Evolutionary conservation across 2,113 vertebrate species (phyloP).

Genomic region (Amazona vittata): DNA sequence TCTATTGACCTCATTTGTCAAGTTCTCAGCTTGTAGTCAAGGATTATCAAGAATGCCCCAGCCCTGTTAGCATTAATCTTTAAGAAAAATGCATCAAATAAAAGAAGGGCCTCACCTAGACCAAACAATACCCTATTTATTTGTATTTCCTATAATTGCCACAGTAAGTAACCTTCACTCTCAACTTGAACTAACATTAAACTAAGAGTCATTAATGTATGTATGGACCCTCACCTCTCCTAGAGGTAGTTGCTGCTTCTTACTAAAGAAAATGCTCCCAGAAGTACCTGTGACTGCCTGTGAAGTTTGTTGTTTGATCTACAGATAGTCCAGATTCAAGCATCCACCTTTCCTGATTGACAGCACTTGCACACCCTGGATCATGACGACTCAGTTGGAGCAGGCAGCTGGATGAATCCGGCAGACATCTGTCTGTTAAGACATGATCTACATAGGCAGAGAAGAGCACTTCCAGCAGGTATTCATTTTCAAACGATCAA

Average conservation of each 20-base stretch:
- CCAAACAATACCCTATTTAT: background rate
- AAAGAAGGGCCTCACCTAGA: background rate
- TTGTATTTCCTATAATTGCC: background rate
- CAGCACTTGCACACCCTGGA: background rate
- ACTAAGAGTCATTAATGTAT: background rate
- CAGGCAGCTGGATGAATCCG: background rate
- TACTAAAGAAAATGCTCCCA: background rate
- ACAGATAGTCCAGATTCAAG: background rate
- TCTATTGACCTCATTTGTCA: background rate
- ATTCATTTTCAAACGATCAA: background rate
- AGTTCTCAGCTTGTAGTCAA: background rate
- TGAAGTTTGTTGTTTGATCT: background rate
- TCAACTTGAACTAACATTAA: background rate
- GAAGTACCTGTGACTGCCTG: background rate
- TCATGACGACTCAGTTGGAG: rapidly evolving
- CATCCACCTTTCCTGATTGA: background rate
- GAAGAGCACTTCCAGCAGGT: background rate
- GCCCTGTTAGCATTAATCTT: background rate
- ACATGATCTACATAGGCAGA: background rate
- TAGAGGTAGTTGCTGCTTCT: background rate
- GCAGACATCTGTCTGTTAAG: background rate
- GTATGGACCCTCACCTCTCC: background rate
- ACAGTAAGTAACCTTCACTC: background rate
- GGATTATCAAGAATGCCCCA: background rate
- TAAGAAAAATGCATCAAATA: background rate